Conservation (phyloP, 2,113 vertebrate genomes). For the Coregonus clupeaformis region DNA sequence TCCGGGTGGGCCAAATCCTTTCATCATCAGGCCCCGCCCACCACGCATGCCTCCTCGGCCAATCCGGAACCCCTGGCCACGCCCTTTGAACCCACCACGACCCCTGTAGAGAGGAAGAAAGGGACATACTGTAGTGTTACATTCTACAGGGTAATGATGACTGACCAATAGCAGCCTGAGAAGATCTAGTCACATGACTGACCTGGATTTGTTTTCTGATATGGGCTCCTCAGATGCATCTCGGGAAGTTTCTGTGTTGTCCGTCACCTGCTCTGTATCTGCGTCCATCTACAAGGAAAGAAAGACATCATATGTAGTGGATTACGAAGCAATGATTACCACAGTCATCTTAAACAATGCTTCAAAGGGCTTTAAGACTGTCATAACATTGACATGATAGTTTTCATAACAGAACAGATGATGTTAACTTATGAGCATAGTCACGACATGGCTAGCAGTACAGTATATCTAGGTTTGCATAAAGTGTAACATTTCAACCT, state of each 20-base stretch:
- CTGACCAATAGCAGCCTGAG: constrained; percentile 1
- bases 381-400: neutral
- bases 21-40: constrained; percentile 65
- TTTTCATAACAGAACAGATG: neutral
- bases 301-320: constrained; percentile 2
- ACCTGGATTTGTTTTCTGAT: constrained; percentile 61
- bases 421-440: no score
- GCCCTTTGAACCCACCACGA: constrained; percentile 49
- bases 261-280: constrained; percentile 49
- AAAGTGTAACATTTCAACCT: neutral
- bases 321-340: neutral
- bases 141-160: neutral
- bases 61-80: constrained; percentile 44
- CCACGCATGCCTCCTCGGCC: constrained; percentile 60
- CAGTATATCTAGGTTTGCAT: neutral
- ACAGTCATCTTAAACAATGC: neutral
- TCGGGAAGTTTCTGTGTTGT: constrained; percentile 45
- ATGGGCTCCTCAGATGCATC: constrained; percentile 40
- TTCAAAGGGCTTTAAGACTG: neutral
- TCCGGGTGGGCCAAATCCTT: constrained; percentile 63
- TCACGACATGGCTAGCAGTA: neutral
- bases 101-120: constrained; percentile 48
- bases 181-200: constrained; percentile 17
- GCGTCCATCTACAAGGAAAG: constrained; percentile 59
- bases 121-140: neutral